Base-by-base conservation (phyloP, 2,888 invertebrate genomes). In the Caenorhabditis japonica region DNA sequence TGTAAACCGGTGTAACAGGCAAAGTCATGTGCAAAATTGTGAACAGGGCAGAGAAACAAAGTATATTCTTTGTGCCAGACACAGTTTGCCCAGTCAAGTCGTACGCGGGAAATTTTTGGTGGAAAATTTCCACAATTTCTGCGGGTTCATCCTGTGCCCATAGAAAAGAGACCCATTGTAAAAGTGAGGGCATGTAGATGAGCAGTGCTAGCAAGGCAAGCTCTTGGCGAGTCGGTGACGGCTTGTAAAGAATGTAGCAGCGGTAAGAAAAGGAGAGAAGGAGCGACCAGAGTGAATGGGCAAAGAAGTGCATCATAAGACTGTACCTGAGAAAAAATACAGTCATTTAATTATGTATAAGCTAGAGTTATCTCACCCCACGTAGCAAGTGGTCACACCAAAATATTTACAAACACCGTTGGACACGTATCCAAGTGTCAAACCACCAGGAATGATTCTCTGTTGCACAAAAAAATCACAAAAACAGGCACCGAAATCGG, bases 21-120 rank as follows among this genome's bases (percentile, higher is more conserved):
- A 66, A 30, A 13, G 56, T 58, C 56, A 66, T 66, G 38, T 66
- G 66, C 5, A 56, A 19, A n/a, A 66, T 49, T 12, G 56, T 30
- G 23, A 56, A 56, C 34, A 66, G 36, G 0, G 62, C 34, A 3
- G 62, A 27, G 17, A 62, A 55, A 3, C 33, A 10, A 0, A 34
- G 13, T 1, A 21, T 38, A n/a, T 62, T 47, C 0, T 23, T 39
- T 0, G 62, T 38, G 8, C 62, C 62, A 30, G 38, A 55, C 12
- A 62, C 12, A 0, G 55, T 30, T 3, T 39, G 21, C 3, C 62
- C 52, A 2, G 51, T 38, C 3, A 61, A 17, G 3, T 52, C 25
- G 34, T 62, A 62, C 17, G 19, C 13, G 10, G 62, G 62, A n/a
- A 62, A 55, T 13, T 25, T 12, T 1, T 15, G 8, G 12, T 46